These are phyloP conservation scores for Harmothoe impar DNA, from an alignment of 2,888 invertebrate genomes.

Conservation along the genomic window DNA sequence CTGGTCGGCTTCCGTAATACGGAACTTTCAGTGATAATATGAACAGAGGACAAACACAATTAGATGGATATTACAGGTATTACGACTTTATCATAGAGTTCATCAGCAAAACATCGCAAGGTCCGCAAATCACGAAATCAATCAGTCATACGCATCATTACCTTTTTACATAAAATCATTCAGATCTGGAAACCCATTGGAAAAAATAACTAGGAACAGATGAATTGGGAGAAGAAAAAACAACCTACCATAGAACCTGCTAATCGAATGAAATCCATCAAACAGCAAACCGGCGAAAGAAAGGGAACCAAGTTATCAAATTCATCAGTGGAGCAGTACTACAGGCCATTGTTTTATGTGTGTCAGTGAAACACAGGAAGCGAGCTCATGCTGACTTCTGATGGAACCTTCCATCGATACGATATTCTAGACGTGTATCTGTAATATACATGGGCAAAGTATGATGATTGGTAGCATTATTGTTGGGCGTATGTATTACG, in stretches of 20 bases:
- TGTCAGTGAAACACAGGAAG: not conserved
- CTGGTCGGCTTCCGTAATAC: too few relatives aligned
- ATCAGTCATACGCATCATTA: not conserved
- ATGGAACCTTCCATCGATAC: not conserved
- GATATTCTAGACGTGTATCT: too few relatives aligned
- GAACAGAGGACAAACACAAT: too few relatives aligned
- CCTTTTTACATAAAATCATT: not conserved
- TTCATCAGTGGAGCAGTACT: not conserved
- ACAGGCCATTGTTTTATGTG: not conserved
- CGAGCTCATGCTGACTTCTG: too few relatives aligned
- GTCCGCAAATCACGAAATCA: not conserved
- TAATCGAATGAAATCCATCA: constrained; percentile 34
- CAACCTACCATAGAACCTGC: not conserved
- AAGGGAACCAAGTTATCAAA: not conserved
- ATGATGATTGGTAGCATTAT: too few relatives aligned
- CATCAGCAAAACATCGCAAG: too few relatives aligned
- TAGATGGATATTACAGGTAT: too few relatives aligned
- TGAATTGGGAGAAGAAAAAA: not conserved
- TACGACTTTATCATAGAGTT: too few relatives aligned
- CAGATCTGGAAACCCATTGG: not conserved
- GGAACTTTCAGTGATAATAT: too few relatives aligned
- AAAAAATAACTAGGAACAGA: not conserved
- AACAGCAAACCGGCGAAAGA: not conserved
- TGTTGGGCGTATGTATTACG: too few relatives aligned
- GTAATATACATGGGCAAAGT: too few relatives aligned